Evolutionary conservation across 2,113 vertebrate species (phyloP), one percentile per base, ranked within the genome.

Genomic region (Montifringilla adamsi): DNA sequence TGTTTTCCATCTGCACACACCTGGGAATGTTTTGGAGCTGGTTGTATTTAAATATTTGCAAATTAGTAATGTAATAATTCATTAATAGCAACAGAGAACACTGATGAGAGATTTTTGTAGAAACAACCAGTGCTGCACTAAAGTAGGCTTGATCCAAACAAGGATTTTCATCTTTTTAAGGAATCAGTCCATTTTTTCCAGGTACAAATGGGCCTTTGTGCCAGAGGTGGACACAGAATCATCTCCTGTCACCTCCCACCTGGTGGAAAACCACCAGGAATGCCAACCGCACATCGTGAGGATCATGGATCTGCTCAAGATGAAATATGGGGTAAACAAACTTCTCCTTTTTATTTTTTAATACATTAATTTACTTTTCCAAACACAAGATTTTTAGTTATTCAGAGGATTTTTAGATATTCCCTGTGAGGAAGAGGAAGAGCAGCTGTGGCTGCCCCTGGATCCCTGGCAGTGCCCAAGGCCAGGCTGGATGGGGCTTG

Each of bases 141-240:
- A 81, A 46, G 27, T 7, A 9, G 6, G 2, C 31, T 5, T 18
- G 37, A 73, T 76, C 31, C 86, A 46, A 66, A 52, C 5, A 10
- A 15, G 21, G 20, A 20, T 33, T 28, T 41, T 18, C 15, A 20
- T 79, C 74, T 95, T 50, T 94, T 17, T 19, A 60, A 69, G 33
- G 23, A 11, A 47, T 62, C 31, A 15, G 44, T n/a, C 28, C 21
- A 23, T 94, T 66, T 83, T 8, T 88, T 96, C 30, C 96, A 99
- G 99, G 98, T 99, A 99, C 81, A 98, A 99, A 81, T 99, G 99
- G 99, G 99, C 99, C 2, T 99, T 99, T 97, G 99, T 99, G 52
- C 99, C 99, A 37, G 99, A 99, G 89, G 99, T 99, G 90, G 98
- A 99, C 94, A 98, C 98, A n/a, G 98, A 98, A 31, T 83, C 93